Conservation (phyloP, 2,888 invertebrate genomes). For the Pristionchus japonicus region DNA sequence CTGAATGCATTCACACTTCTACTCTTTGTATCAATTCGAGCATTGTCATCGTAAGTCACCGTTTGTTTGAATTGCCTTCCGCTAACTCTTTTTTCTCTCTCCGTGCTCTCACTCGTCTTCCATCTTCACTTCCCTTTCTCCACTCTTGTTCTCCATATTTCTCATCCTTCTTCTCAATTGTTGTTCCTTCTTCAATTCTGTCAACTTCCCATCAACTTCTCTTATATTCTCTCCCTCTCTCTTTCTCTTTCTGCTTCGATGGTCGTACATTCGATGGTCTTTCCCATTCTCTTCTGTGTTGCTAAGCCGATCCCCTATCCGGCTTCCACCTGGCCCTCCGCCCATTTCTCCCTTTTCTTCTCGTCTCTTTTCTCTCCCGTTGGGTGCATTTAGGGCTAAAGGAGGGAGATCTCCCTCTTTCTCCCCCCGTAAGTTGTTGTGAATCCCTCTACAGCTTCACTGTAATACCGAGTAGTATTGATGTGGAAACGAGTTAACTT, state of each 20-base stretch:
- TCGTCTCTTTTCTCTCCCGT: neutral
- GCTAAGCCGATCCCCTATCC: neutral
- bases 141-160: neutral
- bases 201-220: slow-evolving; percentile 18
- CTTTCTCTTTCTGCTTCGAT: neutral
- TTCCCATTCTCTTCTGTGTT: neutral
- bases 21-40: neutral
- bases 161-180: neutral
- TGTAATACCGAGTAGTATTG: slow-evolving; percentile 5
- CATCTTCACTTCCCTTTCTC: slow-evolving; percentile 1
- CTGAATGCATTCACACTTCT: neutral
- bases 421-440: slow-evolving; percentile 24
- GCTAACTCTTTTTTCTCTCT: slow-evolving; percentile 28
- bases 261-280: neutral
- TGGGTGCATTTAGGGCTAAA: slow-evolving; percentile 13
- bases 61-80: slow-evolving; percentile 28
- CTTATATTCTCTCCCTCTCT: neutral
- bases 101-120: neutral
- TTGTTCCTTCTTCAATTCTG: neutral
- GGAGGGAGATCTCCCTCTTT: neutral
- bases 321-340: slow-evolving; percentile 12
- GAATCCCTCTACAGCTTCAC: slow-evolving; percentile 17
- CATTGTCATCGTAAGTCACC: slow-evolving; percentile 23
- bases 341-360: neutral
- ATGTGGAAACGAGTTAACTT: slow-evolving; percentile 31